These are phyloP conservation scores for Pyrocoelia pectoralis DNA, from an alignment of 2,888 invertebrate genomes.

Conservation along the genomic window DNA sequence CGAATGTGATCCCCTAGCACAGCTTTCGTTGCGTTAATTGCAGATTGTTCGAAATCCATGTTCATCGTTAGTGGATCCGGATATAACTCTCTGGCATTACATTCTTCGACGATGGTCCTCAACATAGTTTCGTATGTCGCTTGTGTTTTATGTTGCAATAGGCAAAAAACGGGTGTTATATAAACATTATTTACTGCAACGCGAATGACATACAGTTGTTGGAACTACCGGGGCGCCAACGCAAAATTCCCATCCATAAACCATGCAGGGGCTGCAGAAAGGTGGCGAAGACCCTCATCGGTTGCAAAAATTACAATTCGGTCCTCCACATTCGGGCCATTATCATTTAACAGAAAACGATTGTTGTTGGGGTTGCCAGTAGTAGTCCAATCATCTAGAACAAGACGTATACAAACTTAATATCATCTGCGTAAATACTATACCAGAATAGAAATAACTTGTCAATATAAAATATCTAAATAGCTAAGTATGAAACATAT, in stretches of 20 bases:
- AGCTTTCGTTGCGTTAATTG: conserved; percentile 1
- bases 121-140: conserved; percentile 6
- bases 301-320: not conserved
- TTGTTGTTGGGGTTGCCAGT: not conserved
- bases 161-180: not conserved
- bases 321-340: not conserved
- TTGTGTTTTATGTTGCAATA: not conserved
- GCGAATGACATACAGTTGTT: not conserved
- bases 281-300: not conserved
- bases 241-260: conserved; percentile 2
- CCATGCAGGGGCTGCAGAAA: not conserved
- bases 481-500: too few relatives aligned
- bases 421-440: too few relatives aligned
- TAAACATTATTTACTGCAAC: not conserved
- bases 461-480: too few relatives aligned
- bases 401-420: not conserved
- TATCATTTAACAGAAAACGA: too few relatives aligned
- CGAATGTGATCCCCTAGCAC: conserved; percentile 5
- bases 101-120: not conserved
- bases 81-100: not conserved
- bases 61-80: conserved; percentile 6
- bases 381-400: too few relatives aligned
- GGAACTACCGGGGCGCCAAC: not conserved
- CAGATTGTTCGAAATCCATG: conserved; percentile 13
- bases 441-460: too few relatives aligned